Evolutionary conservation across 2,888 invertebrate genomes (phyloP).

Genomic region (Drosophila cognata): DNA sequence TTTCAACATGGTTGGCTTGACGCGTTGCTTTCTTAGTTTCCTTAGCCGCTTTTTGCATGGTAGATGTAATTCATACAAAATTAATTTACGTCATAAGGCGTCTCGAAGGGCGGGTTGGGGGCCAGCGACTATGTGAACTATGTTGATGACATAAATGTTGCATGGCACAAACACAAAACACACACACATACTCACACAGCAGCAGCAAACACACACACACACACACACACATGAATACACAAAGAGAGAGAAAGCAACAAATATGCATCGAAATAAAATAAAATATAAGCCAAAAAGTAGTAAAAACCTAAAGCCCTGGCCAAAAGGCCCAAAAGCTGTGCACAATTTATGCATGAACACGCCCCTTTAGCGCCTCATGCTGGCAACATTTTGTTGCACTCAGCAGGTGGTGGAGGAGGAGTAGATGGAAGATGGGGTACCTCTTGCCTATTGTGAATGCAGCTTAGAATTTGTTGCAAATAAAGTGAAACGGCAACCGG

Average conservation of each 20-base stretch:
- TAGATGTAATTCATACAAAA: conserved; percentile 74
- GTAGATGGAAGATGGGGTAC: neutral
- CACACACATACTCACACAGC: conserved; percentile 18
- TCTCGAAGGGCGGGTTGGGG: conserved; percentile 7
- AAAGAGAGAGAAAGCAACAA: conserved; percentile 33
- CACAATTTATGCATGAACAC: conserved; percentile 77
- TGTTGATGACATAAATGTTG: conserved; percentile 76
- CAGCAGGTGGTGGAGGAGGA: neutral
- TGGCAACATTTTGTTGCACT: conserved; percentile 70
- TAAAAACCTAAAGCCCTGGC: conserved; percentile 73
- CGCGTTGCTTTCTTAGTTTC: conserved; percentile 41
- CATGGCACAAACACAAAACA: conserved; percentile 46
- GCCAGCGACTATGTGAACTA: conserved; percentile 35
- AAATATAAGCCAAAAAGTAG: conserved; percentile 75
- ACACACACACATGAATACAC: neutral
- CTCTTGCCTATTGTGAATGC: conserved; percentile 77
- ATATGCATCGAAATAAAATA: conserved; percentile 76
- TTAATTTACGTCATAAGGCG: conserved; percentile 74
- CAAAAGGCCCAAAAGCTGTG: conserved; percentile 72
- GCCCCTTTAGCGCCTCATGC: conserved; percentile 42
- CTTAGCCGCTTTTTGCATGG: conserved; percentile 50
- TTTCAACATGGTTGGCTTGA: conserved; percentile 33
- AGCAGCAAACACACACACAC: conserved; percentile 8
- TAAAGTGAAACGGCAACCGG: conserved; percentile 77
- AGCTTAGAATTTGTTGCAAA: conserved; percentile 80